Base-by-base conservation (phyloP, 2,797 vertebrate species). In the Lacerta viridis region DNA sequence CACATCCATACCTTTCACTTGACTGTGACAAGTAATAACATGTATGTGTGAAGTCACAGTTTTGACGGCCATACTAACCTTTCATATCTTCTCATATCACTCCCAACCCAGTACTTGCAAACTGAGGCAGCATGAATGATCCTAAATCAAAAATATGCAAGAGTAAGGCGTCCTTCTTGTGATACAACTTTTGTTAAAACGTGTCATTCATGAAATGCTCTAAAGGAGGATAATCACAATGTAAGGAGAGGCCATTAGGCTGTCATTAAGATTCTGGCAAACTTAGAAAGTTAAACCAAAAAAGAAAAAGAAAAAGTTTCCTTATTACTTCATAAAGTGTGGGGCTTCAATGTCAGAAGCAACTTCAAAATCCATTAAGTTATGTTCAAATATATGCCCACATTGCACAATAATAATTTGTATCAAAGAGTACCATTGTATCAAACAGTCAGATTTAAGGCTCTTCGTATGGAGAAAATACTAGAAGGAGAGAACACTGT, bases 401-500 rank as follows among this genome's bases (percentile, higher is more conserved):
- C 66, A 87, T 75, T 79, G 76, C n/a, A 23, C 66, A 78, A 80
- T 41, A 86, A 84, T 92, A 91, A 84, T 64, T 76, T 84, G 85
- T 55, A 66, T 90, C 41, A 66, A 91, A 80, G 83, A 76, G 64
- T 25, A 41, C 90, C 86, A 80, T 55, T 55, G 50, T 55, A 55
- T 55, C 50, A 55, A 55, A 55, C 83, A 80, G 43, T 18, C 43
- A 39, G 84, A 88, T 84, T 61, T 61, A 92, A 1, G 29, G 88
- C 86, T 80, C 84, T 91, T 55, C 68, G 91, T 92, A 90, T 36
- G 43, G 75, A 90, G 90, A 72, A 61, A 25, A 71, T 66, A 50
- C 61, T 17, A 10, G 50, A 86, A 43, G 85, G 71, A 90, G 84
- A 91, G 77, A 91, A 29, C 23, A 89, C 89, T 59, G 55, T 10